Base-by-base conservation (phyloP, 2,888 invertebrate genomes). In the Agriopis leucophaearia region DNA sequence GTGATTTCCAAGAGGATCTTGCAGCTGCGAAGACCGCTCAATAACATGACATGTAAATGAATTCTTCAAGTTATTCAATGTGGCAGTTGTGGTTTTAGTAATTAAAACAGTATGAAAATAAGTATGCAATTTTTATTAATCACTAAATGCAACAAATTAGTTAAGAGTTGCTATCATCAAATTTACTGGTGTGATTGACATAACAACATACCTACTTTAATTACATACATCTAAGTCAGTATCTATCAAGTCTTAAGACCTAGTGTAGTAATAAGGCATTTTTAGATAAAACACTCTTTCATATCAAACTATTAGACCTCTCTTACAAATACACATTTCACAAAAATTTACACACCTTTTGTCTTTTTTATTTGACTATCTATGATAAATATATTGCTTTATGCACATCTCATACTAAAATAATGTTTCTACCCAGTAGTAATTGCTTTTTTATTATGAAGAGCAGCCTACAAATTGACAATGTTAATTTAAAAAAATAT, bases 111-210 rank as follows among this genome's bases (percentile, higher is more conserved):
- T 68, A 69, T 74, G 62, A 91, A 93, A 92, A 92, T 93, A 93
- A 85, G 92, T 93, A 94, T 94, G 93, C 92, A 93, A 92, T 92
- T 93, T 84, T 92, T 91, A 92, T 92, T 92, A 88, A 84, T 91
- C 90, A 89, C 93, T 93, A 94, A 93, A 93, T 94, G 94, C 93
- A 94, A 93, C 93, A 92, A 90, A 92, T 92, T 89, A 92, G 87
- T 88, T 88, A 88, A 80, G 80, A 88, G 90, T 91, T 90, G 91
- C 82, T 87, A 87, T 84, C 80, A 86, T 88, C 88, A 87, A 87
- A 83, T 84, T 56, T 64, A 84, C 82, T 78, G 81, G 82, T 82
- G 85, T 87, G 85, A 85, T 83, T 85, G 87, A 88, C 78, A 83
- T 84, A 89, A 89, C 90, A 91, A 90, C 88, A 69, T 73, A 70